Conservation (phyloP, 2,888 invertebrate species). For the Diplolepis rosae region DNA sequence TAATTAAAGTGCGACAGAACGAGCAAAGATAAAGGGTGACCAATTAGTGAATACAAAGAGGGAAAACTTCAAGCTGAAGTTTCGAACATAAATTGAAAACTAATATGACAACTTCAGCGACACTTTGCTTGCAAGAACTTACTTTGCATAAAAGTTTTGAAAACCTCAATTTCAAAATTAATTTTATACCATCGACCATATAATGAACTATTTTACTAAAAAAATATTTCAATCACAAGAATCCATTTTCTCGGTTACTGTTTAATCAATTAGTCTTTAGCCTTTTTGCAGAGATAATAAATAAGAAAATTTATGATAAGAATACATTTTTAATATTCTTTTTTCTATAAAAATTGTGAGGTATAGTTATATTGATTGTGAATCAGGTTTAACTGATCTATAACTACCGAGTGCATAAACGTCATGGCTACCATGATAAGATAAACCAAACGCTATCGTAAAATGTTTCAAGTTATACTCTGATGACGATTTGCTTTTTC, state of each 20-base stretch:
- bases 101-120: not conserved
- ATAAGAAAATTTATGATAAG: too few relatives aligned
- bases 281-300: too few relatives aligned
- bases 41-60: not conserved
- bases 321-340: too few relatives aligned
- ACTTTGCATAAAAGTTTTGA: too few relatives aligned
- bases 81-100: not conserved
- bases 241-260: too few relatives aligned
- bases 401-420: slow-evolving; percentile 4
- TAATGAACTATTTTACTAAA: too few relatives aligned
- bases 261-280: too few relatives aligned
- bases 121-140: not conserved
- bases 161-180: too few relatives aligned
- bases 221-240: too few relatives aligned
- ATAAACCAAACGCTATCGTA: slow-evolving; percentile 2
- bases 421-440: slow-evolving; percentile 22
- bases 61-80: not conserved
- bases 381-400: slow-evolving; percentile 3
- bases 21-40: not conserved
- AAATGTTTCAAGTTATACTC: not conserved
- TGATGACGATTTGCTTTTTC: slow-evolving; percentile 9
- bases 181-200: too few relatives aligned
- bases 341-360: too few relatives aligned
- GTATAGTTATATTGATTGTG: not conserved
- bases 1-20: slow-evolving; percentile 1